Base-by-base conservation (phyloP, 2,888 invertebrate species). In the Diaperis boleti region DNA sequence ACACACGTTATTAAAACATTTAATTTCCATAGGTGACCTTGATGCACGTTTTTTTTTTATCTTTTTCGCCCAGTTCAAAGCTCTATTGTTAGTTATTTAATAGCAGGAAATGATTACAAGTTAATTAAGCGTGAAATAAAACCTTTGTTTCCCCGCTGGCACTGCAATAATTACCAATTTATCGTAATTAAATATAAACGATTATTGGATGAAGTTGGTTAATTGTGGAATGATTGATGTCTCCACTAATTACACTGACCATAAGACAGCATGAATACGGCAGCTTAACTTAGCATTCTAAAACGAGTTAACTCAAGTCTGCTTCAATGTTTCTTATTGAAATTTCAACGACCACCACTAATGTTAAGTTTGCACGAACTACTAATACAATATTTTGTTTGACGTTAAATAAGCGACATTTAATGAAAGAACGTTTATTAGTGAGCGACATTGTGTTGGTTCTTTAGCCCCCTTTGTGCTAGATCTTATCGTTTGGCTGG, bases 111-210 rank as follows among this genome's bases (percentile, higher is more conserved):
- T 18, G 7, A 6, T 15, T 14, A 3, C 6, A n/a, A 18, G 3
- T 10, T 20, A 42, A 42, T 42, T 42, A n/a, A 20, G 18, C 41
- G 18, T 42, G 41, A 42, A 42, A 42, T 42, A 42, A 42, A 20
- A 42, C 20, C 15, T n/a, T 42, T 20, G 41, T 42, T 42, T 20
- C 18, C 11, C n/a, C 10, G 20, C 17, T 20, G 10, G 18, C 10
- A 42, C 17, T 20, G 10, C 20, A 17, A 17, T 18, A 42, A 18
- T 13, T 39, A 15, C 7, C 15, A 33, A 33, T 33, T 33, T 33
- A 33, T 33, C 6, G 33, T 11, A 11, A 33, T 33, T 33, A 13
- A 2, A 33, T 15, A 13, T n/a, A 39, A 39, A 15, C 39, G 39
- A 33, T 3, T 26, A 8, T 2, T 26, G n/a, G n/a, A 26, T 26